A percentile compares a stretch with the other conserved stretches of the same genome.
phyloP scores from a whole-genome alignment of 2,797 vertebrate species.

The Centroberyx gerrardi region DNA sequence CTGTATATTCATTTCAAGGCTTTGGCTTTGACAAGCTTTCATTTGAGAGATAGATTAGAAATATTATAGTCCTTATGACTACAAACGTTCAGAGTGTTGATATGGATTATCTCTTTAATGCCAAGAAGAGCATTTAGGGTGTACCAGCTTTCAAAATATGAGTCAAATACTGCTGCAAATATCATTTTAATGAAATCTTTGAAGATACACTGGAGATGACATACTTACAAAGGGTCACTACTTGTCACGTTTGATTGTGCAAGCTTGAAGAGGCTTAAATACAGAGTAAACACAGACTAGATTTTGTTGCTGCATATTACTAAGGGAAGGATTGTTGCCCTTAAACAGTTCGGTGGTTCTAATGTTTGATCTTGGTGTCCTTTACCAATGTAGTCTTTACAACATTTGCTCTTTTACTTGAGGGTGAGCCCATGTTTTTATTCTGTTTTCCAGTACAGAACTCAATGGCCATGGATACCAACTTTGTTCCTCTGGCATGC shows the following conservation, averaged over 20 bases:
- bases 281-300: background rate
- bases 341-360: background rate
- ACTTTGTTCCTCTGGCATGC: conserved; percentile 37
- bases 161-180: too few relatives aligned
- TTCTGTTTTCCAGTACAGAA: conserved; percentile 34
- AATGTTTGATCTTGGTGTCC: background rate
- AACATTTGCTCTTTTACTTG: background rate
- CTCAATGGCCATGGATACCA: conserved; percentile 51
- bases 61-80: too few relatives aligned
- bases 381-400: background rate
- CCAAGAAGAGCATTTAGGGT: background rate
- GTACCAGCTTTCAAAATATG: too few relatives aligned
- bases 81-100: too few relatives aligned
- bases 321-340: background rate
- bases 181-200: background rate
- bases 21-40: conserved; percentile 18
- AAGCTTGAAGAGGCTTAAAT: background rate
- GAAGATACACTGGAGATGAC: background rate
- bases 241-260: background rate
- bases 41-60: background rate
- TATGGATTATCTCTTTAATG: background rate
- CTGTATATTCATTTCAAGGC: background rate
- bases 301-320: background rate
- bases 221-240: background rate
- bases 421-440: conserved; percentile 5